A percentile compares a stretch with the other conserved stretches of the same genome.
These are phyloP conservation scores for Mirza zaza DNA, from an alignment of 2,113 vertebrate species.

Conservation along the genomic window DNA sequence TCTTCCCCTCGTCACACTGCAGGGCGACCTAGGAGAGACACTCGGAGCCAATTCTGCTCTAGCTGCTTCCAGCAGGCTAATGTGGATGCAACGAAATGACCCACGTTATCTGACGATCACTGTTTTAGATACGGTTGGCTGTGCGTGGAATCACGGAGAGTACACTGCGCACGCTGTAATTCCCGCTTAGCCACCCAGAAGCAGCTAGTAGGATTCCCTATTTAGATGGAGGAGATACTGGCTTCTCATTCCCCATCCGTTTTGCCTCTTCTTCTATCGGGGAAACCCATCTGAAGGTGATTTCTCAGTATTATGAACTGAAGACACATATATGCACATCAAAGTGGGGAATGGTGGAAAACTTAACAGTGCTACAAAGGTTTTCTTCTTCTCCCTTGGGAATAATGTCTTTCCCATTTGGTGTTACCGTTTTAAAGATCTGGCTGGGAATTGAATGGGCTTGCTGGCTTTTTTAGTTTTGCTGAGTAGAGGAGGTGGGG, in stretches of 20 bases:
- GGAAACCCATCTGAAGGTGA: neutral
- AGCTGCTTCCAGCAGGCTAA: neutral
- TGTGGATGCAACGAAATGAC: neutral
- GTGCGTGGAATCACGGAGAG: neutral
- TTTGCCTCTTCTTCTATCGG: neutral
- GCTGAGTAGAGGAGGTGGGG: constrained; percentile 42
- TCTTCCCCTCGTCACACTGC: constrained; percentile 62
- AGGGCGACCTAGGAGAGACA: neutral
- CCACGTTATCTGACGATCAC: neutral
- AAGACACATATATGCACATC: neutral
- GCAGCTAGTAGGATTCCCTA: neutral
- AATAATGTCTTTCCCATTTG: neutral
- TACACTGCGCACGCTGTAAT: neutral
- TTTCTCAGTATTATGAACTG: neutral
- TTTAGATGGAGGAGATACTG: neutral
- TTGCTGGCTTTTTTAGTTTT: constrained; percentile 43
- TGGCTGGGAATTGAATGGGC: constrained; percentile 5
- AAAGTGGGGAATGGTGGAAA: neutral
- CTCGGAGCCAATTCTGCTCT: neutral
- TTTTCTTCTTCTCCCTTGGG: neutral
- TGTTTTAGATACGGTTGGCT: neutral
- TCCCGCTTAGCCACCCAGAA: neutral
- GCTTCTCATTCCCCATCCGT: neutral
- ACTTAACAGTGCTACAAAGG: neutral
- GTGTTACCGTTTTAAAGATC: neutral